Conservation (phyloP, 2,888 invertebrate genomes). For the Leucoma salicis region DNA sequence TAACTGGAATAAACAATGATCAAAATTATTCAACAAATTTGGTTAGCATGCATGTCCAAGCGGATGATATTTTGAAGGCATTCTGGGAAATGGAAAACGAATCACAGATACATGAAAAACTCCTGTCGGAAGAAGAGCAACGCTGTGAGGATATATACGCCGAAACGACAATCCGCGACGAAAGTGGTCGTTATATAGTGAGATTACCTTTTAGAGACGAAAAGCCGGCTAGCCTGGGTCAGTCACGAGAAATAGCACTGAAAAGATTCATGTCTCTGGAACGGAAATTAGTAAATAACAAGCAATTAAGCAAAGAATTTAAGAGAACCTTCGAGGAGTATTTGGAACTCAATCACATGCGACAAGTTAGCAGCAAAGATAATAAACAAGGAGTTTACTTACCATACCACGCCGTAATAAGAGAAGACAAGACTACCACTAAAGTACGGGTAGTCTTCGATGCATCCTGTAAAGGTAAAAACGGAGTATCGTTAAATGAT, state of each 20-base stretch:
- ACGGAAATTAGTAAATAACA: slow-evolving; percentile 13
- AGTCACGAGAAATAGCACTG: slow-evolving; percentile 19
- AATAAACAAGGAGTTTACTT: slow-evolving; percentile 23
- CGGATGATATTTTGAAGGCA: slow-evolving; percentile 1
- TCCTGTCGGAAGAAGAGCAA: slow-evolving; percentile 14
- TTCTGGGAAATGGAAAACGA: slow-evolving; percentile 17
- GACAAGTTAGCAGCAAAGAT: slow-evolving; percentile 20
- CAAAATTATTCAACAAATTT: not conserved
- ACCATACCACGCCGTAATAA: slow-evolving; percentile 36
- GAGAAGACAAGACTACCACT: slow-evolving; percentile 27
- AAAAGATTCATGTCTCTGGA: slow-evolving; percentile 21
- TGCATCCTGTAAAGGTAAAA: slow-evolving; percentile 7
- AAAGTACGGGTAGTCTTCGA: slow-evolving; percentile 28
- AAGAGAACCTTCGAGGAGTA: slow-evolving; percentile 27
- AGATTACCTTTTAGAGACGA: slow-evolving; percentile 21
- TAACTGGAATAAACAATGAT: slow-evolving; percentile 14
- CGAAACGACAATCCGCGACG: slow-evolving; percentile 17
- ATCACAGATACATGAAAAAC: not conserved
- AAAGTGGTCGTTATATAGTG: slow-evolving; percentile 23
- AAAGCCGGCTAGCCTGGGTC: slow-evolving; percentile 8
- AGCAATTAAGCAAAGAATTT: slow-evolving; percentile 18
- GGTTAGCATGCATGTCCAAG: not conserved
- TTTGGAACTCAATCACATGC: slow-evolving; percentile 20
- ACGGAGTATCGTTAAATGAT: slow-evolving; percentile 7
- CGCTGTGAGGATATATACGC: slow-evolving; percentile 19